These are phyloP conservation scores for Lycopodina hypogea DNA, from an alignment of 37 sponge, comb jelly and placozoan genomes.

Conservation along the genomic window DNA sequence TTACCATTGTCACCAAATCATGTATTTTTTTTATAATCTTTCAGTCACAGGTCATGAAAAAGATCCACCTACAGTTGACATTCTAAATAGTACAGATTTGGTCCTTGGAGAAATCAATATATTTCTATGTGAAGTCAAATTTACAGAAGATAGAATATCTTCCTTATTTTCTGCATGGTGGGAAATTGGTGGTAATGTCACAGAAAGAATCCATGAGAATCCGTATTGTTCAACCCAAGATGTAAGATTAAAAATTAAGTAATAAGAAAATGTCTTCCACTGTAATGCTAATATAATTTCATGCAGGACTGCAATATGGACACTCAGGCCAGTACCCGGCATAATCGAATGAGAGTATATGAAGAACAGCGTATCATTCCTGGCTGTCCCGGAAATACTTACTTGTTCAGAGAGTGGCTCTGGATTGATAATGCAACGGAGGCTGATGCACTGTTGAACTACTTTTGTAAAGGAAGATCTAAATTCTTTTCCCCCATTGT, in stretches of 20 bases:
- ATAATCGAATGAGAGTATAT: not conserved
- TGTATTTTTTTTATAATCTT: not conserved
- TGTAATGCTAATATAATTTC: not conserved
- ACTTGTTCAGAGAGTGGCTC: slow-evolving; percentile 4
- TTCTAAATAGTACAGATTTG: not conserved
- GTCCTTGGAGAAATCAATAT: slow-evolving; percentile 18
- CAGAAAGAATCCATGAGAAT: not conserved
- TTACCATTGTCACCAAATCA: not conserved
- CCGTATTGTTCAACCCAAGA: not conserved
- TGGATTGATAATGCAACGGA: slow-evolving; percentile 46
- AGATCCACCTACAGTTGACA: not conserved
- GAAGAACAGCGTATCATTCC: not conserved
- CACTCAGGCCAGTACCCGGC: not conserved
- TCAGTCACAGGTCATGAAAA: not conserved
- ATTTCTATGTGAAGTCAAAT: not conserved
- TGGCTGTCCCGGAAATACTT: not conserved
- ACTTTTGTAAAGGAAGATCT: not conserved
- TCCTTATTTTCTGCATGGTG: not conserved
- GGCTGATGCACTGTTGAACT: slow-evolving; percentile 15
- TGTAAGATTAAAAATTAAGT: not conserved
- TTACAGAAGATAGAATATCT: not conserved
- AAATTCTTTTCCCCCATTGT: not conserved
- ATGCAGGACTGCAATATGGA: not conserved
- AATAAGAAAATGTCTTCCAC: not conserved
- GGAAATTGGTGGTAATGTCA: not conserved